Conservation (phyloP, 2,797 vertebrate species). For the Centropyge bicolor region DNA sequence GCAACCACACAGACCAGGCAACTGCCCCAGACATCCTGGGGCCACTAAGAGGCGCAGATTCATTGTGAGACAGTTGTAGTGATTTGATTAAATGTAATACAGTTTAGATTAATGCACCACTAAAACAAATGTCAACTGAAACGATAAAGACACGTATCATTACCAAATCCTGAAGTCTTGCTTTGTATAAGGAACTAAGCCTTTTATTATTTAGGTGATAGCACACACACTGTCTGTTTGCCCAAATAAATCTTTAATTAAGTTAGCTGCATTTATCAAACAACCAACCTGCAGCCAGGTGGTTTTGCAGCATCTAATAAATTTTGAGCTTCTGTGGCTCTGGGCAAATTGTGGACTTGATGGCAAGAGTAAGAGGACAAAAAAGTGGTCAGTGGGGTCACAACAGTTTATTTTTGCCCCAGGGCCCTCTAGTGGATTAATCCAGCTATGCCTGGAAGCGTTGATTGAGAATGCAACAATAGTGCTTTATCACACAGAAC, state of each 20-base stretch:
- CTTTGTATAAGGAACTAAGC: not conserved
- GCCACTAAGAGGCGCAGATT: slow-evolving; percentile 10
- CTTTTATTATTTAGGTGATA: not conserved
- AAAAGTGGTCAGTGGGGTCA: not conserved
- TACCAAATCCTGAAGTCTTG: not conserved
- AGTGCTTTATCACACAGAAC: slow-evolving; percentile 7
- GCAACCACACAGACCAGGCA: slow-evolving; percentile 14
- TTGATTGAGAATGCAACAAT: not conserved
- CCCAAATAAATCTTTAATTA: not conserved
- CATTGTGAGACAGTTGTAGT: not conserved
- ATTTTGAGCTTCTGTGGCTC: not conserved
- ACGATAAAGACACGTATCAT: not conserved
- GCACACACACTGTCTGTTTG: not conserved
- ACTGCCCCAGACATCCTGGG: slow-evolving; percentile 30
- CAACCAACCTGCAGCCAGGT: not conserved
- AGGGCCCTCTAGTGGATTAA: slow-evolving; percentile 10
- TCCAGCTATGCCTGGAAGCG: slow-evolving; percentile 12
- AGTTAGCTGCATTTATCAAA: not conserved
- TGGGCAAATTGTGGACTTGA: slow-evolving; percentile 9
- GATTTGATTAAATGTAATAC: slow-evolving; percentile 13
- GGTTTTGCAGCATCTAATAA: not conserved
- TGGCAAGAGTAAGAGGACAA: not conserved
- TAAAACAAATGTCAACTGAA: not conserved
- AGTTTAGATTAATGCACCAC: not conserved
- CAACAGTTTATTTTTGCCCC: not conserved